A percentile compares a stretch with the other conserved stretches of the same genome.
phyloP scores from a whole-genome alignment of 2,888 invertebrate genomes.

The Melanostoma scalare region DNA sequence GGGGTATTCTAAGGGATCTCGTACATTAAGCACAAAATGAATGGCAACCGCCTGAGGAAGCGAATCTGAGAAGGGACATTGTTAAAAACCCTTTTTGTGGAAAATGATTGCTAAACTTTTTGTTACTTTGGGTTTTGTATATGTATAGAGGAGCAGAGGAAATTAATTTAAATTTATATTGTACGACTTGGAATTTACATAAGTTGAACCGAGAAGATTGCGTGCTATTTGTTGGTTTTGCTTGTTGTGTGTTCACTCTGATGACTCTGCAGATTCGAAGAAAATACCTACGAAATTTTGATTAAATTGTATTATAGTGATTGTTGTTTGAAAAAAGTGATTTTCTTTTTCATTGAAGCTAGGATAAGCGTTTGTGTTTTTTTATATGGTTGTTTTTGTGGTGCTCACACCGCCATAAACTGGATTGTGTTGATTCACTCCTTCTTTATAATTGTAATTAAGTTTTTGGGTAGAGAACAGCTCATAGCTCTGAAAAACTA shows the following conservation, averaged over 20 bases:
- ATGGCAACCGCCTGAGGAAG: conserved; percentile 51
- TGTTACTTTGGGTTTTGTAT: conserved; percentile 3
- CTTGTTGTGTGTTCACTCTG: neutral
- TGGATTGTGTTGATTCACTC: too few species aligned
- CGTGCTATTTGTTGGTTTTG: neutral
- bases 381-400: too few species aligned
- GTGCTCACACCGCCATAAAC: too few species aligned
- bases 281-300: too few species aligned
- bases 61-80: conserved; percentile 36
- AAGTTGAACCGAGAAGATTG: conserved; percentile 10
- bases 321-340: too few species aligned
- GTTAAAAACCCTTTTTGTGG: conserved; percentile 39
- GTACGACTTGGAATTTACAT: conserved; percentile 15
- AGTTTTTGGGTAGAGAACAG: too few species aligned
- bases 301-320: too few species aligned
- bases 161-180: conserved; percentile 58
- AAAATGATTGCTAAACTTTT: conserved; percentile 58
- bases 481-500: too few species aligned
- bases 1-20: conserved; percentile 7
- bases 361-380: too few species aligned
- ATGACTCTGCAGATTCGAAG: conserved; percentile 44
- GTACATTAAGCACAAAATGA: conserved; percentile 44
- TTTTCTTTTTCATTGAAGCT: too few species aligned
- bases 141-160: neutral
- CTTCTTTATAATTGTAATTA: too few species aligned